Percentiles rank a stretch among this genome's conserved stretches.
Evolutionary conservation across 2,113 vertebrate species (phyloP).

Genomic region (Cyprinus carpio): DNA sequence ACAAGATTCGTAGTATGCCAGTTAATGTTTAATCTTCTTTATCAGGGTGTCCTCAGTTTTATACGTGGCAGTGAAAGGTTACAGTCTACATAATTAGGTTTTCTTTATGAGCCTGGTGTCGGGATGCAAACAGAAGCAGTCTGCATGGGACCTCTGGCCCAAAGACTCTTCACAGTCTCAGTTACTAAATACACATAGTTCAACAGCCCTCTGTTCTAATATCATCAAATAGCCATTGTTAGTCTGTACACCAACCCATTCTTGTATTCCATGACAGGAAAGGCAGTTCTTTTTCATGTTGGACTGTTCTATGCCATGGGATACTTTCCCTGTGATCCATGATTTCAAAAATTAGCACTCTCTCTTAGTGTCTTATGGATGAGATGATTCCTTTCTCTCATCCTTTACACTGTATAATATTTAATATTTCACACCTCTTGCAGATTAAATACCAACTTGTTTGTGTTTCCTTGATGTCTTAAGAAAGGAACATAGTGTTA

Average conservation of each 20-base stretch:
- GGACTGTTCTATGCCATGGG: neutral
- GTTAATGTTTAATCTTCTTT: slow-evolving; percentile 64
- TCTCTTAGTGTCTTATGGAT: neutral
- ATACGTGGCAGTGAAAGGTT: slow-evolving; percentile 38
- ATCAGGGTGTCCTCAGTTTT: slow-evolving; percentile 36
- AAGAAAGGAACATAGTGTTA: slow-evolving; percentile 48
- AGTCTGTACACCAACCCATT: neutral
- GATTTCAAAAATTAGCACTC: slow-evolving; percentile 8
- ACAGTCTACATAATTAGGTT: slow-evolving; percentile 33
- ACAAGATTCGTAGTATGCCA: neutral
- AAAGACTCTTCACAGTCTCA: slow-evolving; percentile 32
- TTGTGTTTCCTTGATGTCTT: slow-evolving; percentile 47
- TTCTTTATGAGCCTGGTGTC: slow-evolving; percentile 20
- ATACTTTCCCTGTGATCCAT: neutral
- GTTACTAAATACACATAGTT: slow-evolving; percentile 31
- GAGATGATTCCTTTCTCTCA: slow-evolving; percentile 26
- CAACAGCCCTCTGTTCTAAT: slow-evolving; percentile 5
- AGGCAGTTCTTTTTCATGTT: neutral
- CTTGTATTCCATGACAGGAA: slow-evolving; percentile 10
- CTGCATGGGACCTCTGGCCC: neutral
- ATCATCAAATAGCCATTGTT: slow-evolving; percentile 34
- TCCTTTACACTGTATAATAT: slow-evolving; percentile 4
- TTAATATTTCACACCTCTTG: slow-evolving; percentile 38
- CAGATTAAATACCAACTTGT: neutral
- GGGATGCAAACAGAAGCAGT: neutral